These are phyloP conservation scores for Lepidurus apus DNA, from an alignment of 1,140 invertebrate genomes.

Conservation along the genomic window DNA sequence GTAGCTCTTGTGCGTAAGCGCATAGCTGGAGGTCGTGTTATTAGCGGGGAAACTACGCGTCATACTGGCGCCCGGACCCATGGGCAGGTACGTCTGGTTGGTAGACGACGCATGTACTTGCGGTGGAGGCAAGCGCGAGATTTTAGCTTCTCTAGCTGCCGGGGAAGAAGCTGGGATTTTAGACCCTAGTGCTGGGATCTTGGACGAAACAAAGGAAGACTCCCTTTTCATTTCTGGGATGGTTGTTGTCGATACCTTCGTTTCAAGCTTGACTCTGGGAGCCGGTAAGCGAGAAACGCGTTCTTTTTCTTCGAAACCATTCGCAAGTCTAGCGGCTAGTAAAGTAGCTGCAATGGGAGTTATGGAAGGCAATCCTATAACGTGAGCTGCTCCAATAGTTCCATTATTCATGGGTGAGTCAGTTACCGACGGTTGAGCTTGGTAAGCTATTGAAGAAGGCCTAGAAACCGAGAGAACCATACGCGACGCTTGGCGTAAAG, in stretches of 20 bases:
- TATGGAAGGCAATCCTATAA: conserved; percentile 27
- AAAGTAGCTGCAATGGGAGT: not conserved
- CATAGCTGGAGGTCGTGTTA: not conserved
- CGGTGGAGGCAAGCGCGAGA: conserved; percentile 15
- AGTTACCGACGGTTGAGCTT: not conserved
- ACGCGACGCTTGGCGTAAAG: conserved; percentile 24
- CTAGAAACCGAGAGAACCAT: not conserved
- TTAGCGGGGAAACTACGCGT: not conserved
- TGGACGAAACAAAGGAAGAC: not conserved
- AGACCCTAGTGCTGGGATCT: conserved; percentile 23
- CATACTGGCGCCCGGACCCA: not conserved
- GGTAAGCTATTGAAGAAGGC: conserved; percentile 17
- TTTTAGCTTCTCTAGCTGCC: conserved; percentile 27
- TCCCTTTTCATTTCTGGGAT: conserved; percentile 28
- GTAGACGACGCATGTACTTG: conserved; percentile 23
- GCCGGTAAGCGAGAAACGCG: conserved; percentile 26
- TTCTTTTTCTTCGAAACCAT: not conserved
- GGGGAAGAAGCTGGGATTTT: conserved; percentile 26
- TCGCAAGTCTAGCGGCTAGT: not conserved
- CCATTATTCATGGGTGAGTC: not conserved
- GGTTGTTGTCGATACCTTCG: not conserved
- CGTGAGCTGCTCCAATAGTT: conserved; percentile 30
- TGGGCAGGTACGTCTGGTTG: not conserved
- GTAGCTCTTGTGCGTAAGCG: not conserved
- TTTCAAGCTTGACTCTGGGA: conserved; percentile 26